Base-by-base conservation (phyloP, 2,113 vertebrate genomes). In the Myxocyprinus asiaticus region DNA sequence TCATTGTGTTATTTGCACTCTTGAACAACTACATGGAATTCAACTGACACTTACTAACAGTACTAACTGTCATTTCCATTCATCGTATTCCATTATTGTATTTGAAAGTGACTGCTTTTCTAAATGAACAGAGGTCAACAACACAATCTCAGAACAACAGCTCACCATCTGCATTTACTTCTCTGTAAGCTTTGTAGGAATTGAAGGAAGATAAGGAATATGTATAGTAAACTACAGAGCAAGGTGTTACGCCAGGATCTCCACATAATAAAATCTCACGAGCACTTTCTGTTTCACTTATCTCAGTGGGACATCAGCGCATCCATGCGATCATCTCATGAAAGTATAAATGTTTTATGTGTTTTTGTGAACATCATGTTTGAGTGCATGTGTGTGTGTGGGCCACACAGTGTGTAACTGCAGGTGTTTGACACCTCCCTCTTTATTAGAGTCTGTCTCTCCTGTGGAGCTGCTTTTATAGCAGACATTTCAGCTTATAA, bases 371-470 rank as follows among this genome's bases (percentile, higher is more conserved):
- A 9, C 7, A 22, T 59, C 22, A 33, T 33, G 22, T 33, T 33
- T 33, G 22, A 33, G 22, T 33, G 22, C 22, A 33, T 33, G 22
- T 33, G 22, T 33, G 22, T 33, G 22, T 33, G 22, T 89, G 90
- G 83, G 63, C 92, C 91, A 91, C 92, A 93, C 92, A 91, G 88
- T 77, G 85, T 81, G 90, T 56, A 80, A 67, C 85, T 90, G 89
- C 87, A 77, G 88, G 90, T 82, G 83, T 83, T 80, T 70, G 81
- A 87, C 90, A 91, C 86, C 84, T 90, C 87, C 76, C 81, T 86
- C 64, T 85, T 79, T 87, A 84, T 91, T 91, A 90, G 82, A 85
- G 85, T 9, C 14, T 72, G 81, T 47, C 64, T 80, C 71, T 88
- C 79, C 81, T 58, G 15, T 56, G 70, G 74, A 69, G 84, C 51